Conservation (phyloP, 1,140 invertebrate genomes). For the Drosophila burlai region DNA sequence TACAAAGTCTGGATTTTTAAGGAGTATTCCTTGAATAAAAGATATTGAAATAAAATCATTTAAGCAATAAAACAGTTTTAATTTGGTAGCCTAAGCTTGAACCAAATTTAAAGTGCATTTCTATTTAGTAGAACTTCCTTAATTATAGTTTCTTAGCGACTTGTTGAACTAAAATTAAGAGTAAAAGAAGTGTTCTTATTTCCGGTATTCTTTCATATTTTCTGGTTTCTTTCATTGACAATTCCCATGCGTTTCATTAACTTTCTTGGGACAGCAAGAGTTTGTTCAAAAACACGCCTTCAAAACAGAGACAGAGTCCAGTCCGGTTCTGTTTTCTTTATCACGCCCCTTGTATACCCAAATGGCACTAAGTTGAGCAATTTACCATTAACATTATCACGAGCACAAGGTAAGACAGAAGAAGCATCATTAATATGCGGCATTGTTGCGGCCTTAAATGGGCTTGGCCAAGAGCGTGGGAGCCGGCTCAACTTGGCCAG, state of each 20-base stretch:
- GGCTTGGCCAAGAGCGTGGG: slow-evolving; percentile 55
- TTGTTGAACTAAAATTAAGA: slow-evolving; percentile 1
- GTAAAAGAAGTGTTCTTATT: not conserved
- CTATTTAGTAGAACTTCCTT: not conserved
- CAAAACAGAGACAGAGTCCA: not conserved
- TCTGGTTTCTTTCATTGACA: not conserved
- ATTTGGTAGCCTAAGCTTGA: too few species aligned
- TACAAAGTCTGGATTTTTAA: not conserved
- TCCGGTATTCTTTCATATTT: not conserved
- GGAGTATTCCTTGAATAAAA: too few species aligned
- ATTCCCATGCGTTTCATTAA: slow-evolving; percentile 17
- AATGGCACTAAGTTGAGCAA: slow-evolving; percentile 41
- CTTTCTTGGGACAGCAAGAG: slow-evolving; percentile 14
- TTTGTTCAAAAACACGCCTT: slow-evolving; percentile 1
- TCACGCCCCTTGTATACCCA: slow-evolving; percentile 42
- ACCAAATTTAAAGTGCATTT: too few species aligned
- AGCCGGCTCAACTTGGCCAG: slow-evolving; percentile 45
- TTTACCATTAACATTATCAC: slow-evolving; percentile 52
- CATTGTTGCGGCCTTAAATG: slow-evolving; percentile 32
- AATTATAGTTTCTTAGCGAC: not conserved
- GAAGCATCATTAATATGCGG: slow-evolving; percentile 68
- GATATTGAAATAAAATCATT: not conserved
- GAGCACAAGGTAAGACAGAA: slow-evolving; percentile 34
- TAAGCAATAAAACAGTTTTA: too few species aligned
- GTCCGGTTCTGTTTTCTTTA: slow-evolving; percentile 15